Conservation (phyloP, 2,888 invertebrate species). For the Lysandra coridon region DNA sequence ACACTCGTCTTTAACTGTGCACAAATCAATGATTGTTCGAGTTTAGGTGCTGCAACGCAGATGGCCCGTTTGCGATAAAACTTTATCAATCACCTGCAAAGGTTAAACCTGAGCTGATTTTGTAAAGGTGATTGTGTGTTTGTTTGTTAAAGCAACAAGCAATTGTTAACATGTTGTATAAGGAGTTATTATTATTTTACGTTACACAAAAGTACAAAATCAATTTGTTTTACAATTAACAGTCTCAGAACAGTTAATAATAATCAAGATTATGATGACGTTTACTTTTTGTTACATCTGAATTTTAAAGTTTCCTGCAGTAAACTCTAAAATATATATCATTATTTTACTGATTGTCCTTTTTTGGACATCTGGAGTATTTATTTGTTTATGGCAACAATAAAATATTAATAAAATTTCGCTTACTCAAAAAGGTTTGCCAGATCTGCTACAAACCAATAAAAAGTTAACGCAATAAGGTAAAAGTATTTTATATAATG, state of each 20-base stretch:
- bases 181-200: background rate
- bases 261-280: too few species aligned
- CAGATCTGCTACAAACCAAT: constrained; percentile 9
- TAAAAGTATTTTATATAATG: constrained; percentile 6
- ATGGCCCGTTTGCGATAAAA: background rate
- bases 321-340: background rate
- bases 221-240: background rate
- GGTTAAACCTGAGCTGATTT: background rate
- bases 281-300: too few species aligned
- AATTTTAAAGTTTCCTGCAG: background rate
- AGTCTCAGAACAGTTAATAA: background rate
- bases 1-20: background rate
- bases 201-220: background rate
- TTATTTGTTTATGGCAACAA: background rate
- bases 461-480: constrained; percentile 18
- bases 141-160: background rate
- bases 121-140: background rate
- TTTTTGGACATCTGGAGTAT: background rate
- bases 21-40: constrained; percentile 3
- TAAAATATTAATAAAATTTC: background rate
- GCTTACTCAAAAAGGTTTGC: constrained; percentile 13
- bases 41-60: constrained; percentile 13
- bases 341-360: background rate
- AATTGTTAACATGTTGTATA: background rate
- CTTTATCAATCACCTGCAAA: constrained; percentile 23